Percentiles rank a stretch among this genome's conserved stretches.
Conservation (phyloP, 2,888 invertebrate species). For the Callinectes sapidus region DNA sequence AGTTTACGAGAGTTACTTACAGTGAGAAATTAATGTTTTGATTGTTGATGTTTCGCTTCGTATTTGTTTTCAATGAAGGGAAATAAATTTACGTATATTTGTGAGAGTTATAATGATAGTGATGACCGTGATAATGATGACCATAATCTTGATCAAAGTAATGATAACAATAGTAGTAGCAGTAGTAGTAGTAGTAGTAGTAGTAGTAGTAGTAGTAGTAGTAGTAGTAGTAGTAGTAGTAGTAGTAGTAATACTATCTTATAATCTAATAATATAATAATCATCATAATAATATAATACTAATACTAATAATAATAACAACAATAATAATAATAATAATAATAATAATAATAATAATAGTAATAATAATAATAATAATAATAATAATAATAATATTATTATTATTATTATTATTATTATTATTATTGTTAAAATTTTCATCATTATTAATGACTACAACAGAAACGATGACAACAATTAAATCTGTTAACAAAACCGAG, state of each 20-base stretch:
- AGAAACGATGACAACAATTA: background rate
- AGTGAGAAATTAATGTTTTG: background rate
- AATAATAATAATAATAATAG: background rate
- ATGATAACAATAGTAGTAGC: background rate
- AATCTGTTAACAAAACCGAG: background rate
- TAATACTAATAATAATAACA: too few relatives aligned
- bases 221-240: background rate
- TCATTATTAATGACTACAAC: too few relatives aligned
- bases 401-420: too few relatives aligned
- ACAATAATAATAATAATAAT: too few relatives aligned
- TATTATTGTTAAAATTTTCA: too few relatives aligned
- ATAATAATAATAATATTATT: too few relatives aligned
- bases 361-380: background rate
- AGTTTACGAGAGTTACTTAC: background rate
- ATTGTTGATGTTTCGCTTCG: background rate
- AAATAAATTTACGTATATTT: background rate
- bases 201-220: background rate
- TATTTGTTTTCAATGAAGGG: background rate
- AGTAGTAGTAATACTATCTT: too few relatives aligned
- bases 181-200: too few relatives aligned
- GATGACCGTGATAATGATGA: background rate
- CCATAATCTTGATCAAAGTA: background rate
- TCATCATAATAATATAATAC: too few relatives aligned
- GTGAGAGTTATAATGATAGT: background rate
- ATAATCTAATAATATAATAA: too few relatives aligned